Base-by-base conservation (phyloP, 2,797 vertebrate species). In the Cetoscarus ocellatus region DNA sequence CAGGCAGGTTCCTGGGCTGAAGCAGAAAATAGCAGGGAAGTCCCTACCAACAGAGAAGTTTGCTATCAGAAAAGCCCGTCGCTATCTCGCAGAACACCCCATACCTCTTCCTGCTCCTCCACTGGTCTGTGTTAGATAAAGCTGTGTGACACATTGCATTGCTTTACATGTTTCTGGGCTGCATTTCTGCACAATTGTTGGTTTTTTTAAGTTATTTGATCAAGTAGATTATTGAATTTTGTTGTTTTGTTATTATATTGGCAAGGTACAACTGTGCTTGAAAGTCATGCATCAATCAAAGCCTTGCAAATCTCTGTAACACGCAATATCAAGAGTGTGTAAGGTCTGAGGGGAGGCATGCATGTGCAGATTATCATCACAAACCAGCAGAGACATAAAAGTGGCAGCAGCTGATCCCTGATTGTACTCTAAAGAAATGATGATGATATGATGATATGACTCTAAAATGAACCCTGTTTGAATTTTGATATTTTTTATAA, bases 11-110 rank as follows among this genome's bases (percentile, higher is more conserved):
- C 95, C 96, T 36, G 92, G 92, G 52, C 89, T 99, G 88, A 99
- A 99, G 90, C 96, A 99, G 94, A 99, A 99, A 94, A 99, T 99
- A 68, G 98, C 97, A 5, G 98, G 98, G 66, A 99, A 99, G 83
- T 99, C 98, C 73, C 91, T 99, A 75, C 98, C 97, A 47, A 99
- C 98, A 0, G 97, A 99, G 88, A 99, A 99, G 92, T 99, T 99
- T 92, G 98, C 97, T 7, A 98, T 98, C 88, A 94, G 97, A 66
- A 99, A 99, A 90, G 96, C 97, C 3, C 95, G 97, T 9, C 95
- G 97, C 9, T 99, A 99, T 80, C 94, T 97, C 54, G 87, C 92
- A 44, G 91, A 96, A 74, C 95, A 94, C 18, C 95, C 96, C 0
- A 3, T 96, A 88, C 91, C 95, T 56, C 93, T 98, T 82, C 95